Evolutionary conservation across 2,113 vertebrate species (phyloP).

Genomic region (Trichechus manatus): DNA sequence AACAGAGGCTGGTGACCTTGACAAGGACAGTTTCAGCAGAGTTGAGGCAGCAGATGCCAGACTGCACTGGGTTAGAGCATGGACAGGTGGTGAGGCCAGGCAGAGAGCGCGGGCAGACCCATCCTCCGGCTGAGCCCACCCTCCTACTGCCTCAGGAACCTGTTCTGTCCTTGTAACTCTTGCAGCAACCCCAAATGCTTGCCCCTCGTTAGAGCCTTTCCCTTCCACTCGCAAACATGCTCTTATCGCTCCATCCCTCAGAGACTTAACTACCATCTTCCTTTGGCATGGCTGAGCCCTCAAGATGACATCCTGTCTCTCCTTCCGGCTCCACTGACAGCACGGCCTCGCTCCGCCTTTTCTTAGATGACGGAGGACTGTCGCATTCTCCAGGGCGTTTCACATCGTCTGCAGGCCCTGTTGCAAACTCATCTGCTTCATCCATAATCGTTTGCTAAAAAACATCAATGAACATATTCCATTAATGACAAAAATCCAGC

Average conservation of each 20-base stretch:
- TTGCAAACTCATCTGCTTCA: conserved; percentile 94
- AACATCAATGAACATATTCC: background rate
- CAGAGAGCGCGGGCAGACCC: background rate
- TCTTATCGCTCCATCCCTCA: background rate
- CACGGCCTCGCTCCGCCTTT: conserved; percentile 90
- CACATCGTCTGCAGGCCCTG: conserved; percentile 65
- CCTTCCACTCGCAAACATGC: background rate
- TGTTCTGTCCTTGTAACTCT: background rate
- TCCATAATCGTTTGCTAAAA: conserved; percentile 96
- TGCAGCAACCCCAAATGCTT: background rate
- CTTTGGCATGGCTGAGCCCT: background rate
- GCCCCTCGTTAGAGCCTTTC: background rate
- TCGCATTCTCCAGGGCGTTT: conserved; percentile 92
- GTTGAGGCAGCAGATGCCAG: background rate
- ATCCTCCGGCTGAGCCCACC: background rate
- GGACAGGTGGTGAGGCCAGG: background rate
- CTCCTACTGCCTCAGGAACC: background rate
- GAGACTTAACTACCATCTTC: background rate
- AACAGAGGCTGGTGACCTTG: background rate
- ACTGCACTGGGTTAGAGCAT: conserved; percentile 72
- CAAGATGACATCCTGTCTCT: background rate
- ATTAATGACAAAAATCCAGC: conserved; percentile 26
- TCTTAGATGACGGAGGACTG: conserved; percentile 88
- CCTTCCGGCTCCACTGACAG: conserved; percentile 86
- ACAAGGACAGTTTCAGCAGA: background rate